These are phyloP conservation scores for Hybos culiciformis DNA, from an alignment of 2,888 invertebrate species.

Conservation along the genomic window DNA sequence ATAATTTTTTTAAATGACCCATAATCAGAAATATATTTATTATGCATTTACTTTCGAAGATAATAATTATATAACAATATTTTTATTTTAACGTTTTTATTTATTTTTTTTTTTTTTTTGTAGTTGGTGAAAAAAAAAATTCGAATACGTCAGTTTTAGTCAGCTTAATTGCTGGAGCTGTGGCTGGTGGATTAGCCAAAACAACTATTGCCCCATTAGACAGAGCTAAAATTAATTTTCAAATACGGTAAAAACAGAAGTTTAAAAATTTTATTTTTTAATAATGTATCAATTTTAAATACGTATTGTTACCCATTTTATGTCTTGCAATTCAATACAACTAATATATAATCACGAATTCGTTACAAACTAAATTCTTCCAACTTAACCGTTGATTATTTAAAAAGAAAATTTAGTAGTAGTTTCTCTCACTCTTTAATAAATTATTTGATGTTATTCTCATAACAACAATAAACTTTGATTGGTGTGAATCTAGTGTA, in stretches of 20 bases:
- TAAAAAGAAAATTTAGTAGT: not conserved
- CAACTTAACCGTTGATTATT: not conserved
- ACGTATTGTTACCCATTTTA: too few species aligned
- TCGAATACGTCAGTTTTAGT: conserved; percentile 46
- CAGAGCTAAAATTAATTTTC: conserved; percentile 96
- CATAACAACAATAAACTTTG: too few species aligned
- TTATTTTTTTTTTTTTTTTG: not conserved
- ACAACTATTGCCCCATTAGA: conserved; percentile 94
- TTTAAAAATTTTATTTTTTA: conserved; percentile 8
- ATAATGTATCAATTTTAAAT: too few species aligned
- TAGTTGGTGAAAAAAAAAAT: not conserved
- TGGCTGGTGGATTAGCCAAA: conserved; percentile 91
- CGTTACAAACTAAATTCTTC: not conserved
- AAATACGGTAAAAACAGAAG: conserved; percentile 48
- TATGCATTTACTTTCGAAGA: not conserved
- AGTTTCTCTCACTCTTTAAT: too few species aligned
- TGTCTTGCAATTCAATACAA: too few species aligned
- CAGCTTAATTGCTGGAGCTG: conserved; percentile 80
- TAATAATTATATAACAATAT: conserved; percentile 4
- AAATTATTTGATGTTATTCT: too few species aligned
- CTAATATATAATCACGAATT: too few species aligned
- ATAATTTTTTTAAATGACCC: too few species aligned
- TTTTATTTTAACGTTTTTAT: not conserved
- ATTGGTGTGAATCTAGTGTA: too few species aligned
- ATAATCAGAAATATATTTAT: too few species aligned